Conservation (phyloP, 1,140 invertebrate species). For the Panagrolaimus sp. region DNA sequence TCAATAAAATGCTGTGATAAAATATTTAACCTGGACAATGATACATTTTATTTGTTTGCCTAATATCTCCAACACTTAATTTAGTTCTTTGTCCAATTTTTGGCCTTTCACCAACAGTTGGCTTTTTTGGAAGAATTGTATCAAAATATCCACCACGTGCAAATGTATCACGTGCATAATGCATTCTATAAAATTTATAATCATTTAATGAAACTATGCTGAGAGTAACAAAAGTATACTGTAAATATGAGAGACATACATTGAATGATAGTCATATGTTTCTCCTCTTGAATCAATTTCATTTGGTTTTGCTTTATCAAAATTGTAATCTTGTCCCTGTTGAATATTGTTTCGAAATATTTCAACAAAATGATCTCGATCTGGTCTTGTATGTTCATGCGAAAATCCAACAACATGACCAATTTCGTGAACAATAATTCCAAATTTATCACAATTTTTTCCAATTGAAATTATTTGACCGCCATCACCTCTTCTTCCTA, state of each 20-base stretch:
- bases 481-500: constrained; percentile 91
- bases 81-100: constrained; percentile 88
- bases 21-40: constrained; percentile 73
- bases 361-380: constrained; percentile 74
- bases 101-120: constrained; percentile 68
- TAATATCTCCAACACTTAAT: constrained; percentile 85
- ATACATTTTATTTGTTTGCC: constrained; percentile 90
- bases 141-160: constrained; percentile 87
- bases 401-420: constrained; percentile 97
- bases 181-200: constrained; percentile 76
- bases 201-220: too few relatives aligned
- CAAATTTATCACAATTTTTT: constrained; percentile 98
- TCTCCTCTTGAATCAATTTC: constrained; percentile 91
- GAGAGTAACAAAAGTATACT: too few relatives aligned
- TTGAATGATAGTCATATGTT: constrained; percentile 76
- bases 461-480: constrained; percentile 95
- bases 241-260: background rate
- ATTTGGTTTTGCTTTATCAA: constrained; percentile 87
- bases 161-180: constrained; percentile 95
- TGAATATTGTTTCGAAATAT: constrained; percentile 93
- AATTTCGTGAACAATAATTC: constrained; percentile 95
- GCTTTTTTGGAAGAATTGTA: constrained; percentile 79
- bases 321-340: constrained; percentile 97
- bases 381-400: constrained; percentile 83
- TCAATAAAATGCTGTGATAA: too few relatives aligned